Conservation (phyloP, 1,140 invertebrate genomes). For the Carposina sasakii region DNA sequence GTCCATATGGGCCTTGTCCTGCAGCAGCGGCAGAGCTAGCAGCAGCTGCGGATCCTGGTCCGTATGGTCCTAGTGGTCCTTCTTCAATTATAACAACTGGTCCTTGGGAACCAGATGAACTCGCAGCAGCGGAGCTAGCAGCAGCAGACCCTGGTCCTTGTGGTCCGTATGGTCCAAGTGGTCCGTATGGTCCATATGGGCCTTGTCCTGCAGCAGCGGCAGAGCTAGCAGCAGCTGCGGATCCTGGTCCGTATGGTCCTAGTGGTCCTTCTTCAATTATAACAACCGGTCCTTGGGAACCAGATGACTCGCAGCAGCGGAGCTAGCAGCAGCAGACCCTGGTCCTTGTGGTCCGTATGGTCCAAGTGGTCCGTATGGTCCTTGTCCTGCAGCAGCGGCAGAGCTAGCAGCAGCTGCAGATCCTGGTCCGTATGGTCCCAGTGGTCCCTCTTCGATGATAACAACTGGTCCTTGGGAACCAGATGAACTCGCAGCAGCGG, state of each 20-base stretch:
- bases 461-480: too few relatives aligned
- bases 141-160: not conserved
- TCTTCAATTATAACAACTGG: not conserved
- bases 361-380: not conserved
- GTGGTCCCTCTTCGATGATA: too few relatives aligned
- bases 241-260: conserved; percentile 4
- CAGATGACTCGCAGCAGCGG: not conserved
- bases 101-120: not conserved
- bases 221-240: conserved; percentile 12
- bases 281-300: conserved; percentile 1
- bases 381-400: too few relatives aligned
- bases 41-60: not conserved
- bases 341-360: not conserved
- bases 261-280: not conserved
- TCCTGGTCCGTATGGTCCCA: too few relatives aligned
- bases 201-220: conserved; percentile 1
- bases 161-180: conserved; percentile 7
- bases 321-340: not conserved
- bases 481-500: too few relatives aligned
- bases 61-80: not conserved
- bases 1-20: not conserved
- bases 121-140: conserved; percentile 5
- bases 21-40: not conserved
- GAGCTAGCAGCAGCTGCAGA: conserved; percentile 6
- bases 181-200: conserved; percentile 11